Evolutionary conservation across 1,140 invertebrate species (phyloP), one percentile per base, ranked within the genome.

Genomic region (Hesperophylax magnus): DNA sequence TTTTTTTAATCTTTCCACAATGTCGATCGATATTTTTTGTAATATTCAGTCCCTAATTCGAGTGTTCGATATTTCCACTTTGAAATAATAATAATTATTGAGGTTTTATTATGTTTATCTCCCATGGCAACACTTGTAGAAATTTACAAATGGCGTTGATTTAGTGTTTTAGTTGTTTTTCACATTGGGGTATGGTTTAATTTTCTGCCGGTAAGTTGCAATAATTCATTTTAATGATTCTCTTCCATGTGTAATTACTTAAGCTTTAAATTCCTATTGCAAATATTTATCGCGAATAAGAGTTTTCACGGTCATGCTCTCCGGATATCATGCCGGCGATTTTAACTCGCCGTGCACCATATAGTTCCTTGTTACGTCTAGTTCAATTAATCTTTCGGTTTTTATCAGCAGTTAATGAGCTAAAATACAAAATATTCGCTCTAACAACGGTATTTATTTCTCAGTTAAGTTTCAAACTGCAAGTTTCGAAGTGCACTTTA

Each of bases 111-210:
- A n/a, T n/a, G n/a, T 54, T 9, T 11, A 74, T 15, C n/a, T 31
- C 20, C 54, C 15, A 77, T 72, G 69, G 77, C 61, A 79, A 76
- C 81, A 78, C 56, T 58, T 34, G 31, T 54, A 53, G 54, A 63
- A 77, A 82, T 80, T 82, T 77, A 80, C 81, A 71, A 82, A 80
- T 82, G 81, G 78, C 78, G 78, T 60, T 77, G 53, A 20, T 80
- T 61, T 79, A 80, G 78, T 79, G 81, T 77, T 77, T 82, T 77
- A 78, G 71, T 79, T 75, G 72, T 67, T 76, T 77, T 79, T 58
- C 60, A 67, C 72, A 31, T 79, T 65, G 78, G 78, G 77, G 78
- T 53, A 79, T 75, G 78, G 78, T 79, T 79, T 74, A 52, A 74
- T 74, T 74, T 74, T 74, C 78, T 74, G 39, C 31, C 71, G 71